Evolutionary conservation across 1,140 invertebrate genomes (phyloP).

Genomic region (Coelopa frigida): DNA sequence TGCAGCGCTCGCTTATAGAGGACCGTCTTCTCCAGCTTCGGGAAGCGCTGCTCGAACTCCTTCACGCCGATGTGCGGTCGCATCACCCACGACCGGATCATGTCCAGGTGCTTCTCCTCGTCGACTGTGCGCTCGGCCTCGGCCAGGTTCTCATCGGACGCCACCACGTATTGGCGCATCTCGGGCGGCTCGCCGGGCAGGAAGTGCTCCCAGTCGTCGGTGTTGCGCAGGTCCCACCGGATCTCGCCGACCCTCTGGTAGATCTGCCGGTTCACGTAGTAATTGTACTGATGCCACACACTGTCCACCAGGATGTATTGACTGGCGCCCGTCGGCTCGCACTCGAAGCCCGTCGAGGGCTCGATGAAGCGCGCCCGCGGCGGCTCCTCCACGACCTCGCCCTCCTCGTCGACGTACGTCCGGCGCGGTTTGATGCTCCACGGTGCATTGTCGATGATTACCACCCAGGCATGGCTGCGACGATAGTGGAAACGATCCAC

Average conservation of each 20-base stretch:
- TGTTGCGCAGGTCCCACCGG: conserved; percentile 54
- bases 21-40: conserved; percentile 60
- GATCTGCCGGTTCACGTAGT: conserved; percentile 60
- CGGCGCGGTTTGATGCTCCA: conserved; percentile 35
- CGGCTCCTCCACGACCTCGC: conserved; percentile 25
- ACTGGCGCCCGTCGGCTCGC: conserved; percentile 50
- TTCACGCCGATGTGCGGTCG: conserved; percentile 57
- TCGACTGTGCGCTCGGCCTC: conserved; percentile 35
- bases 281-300: conserved; percentile 82
- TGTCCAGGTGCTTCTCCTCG: conserved; percentile 68
- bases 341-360: conserved; percentile 62
- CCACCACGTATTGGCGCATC: conserved; percentile 36
- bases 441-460: conserved; percentile 49
- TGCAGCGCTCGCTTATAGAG: conserved; percentile 68
- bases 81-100: conserved; percentile 68
- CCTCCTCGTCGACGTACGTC: conserved; percentile 27
- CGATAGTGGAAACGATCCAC: conserved; percentile 64
- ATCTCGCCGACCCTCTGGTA: conserved; percentile 51
- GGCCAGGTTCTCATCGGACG: conserved; percentile 42
- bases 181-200: conserved; percentile 57
- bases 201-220: conserved; percentile 61
- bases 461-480: conserved; percentile 81
- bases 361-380: conserved; percentile 68
- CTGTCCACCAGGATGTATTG: conserved; percentile 74
- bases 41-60: conserved; percentile 70